phyloP scores from a whole-genome alignment of 2,888 invertebrate genomes.

The Mechanitis mazaeus region DNA sequence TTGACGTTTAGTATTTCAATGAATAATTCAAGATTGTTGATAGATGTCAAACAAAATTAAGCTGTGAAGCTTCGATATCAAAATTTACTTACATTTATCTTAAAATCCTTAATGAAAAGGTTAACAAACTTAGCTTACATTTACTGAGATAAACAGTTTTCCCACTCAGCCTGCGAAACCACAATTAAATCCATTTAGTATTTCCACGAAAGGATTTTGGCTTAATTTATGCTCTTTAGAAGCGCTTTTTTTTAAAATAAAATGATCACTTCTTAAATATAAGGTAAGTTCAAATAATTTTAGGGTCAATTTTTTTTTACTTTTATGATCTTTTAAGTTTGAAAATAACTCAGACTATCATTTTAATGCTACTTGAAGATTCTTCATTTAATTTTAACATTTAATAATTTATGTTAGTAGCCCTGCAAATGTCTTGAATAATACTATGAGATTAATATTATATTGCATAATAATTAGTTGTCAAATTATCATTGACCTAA shows the following conservation, averaged over 20 bases:
- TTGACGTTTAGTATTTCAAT: background rate
- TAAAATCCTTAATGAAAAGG: background rate
- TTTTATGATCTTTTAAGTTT: too few species aligned
- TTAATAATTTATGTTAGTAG: too few species aligned
- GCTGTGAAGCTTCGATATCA: background rate
- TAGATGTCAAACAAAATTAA: background rate
- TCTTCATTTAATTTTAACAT: too few species aligned
- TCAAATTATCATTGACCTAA: too few species aligned
- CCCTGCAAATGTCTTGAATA: too few species aligned
- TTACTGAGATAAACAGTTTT: conserved; percentile 8
- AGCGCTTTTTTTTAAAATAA: background rate
- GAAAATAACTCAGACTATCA: too few species aligned
- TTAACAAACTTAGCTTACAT: conserved; percentile 2
- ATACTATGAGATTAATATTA: too few species aligned
- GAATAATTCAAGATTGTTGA: background rate
- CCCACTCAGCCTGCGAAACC: conserved; percentile 13
- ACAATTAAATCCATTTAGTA: conserved; percentile 15
- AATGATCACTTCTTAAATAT: too few species aligned
- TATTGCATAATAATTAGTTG: too few species aligned
- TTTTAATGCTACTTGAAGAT: too few species aligned
- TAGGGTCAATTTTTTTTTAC: too few species aligned
- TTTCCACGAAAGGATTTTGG: conserved; percentile 2
- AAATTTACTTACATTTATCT: conserved; percentile 4
- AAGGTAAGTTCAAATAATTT: too few species aligned
- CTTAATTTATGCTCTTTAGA: background rate